Conservation (phyloP, 2,113 vertebrate species). For the Syngnathus typhle region DNA sequence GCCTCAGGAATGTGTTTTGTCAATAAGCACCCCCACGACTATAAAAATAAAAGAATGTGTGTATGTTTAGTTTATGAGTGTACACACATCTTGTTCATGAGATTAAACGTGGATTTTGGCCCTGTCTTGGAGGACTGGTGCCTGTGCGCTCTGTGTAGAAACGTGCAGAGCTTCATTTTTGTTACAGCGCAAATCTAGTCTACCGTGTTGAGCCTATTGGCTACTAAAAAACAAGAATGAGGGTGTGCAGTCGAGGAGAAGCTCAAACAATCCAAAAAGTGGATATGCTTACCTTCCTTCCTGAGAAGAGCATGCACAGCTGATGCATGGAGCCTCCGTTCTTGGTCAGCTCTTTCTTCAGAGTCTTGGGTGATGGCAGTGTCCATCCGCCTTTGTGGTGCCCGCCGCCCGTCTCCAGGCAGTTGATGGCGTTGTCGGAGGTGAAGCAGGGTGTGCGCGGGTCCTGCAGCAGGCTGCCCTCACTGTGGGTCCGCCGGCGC, state of each 20-base stretch:
- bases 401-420: constrained; percentile 63
- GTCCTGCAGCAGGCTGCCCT: constrained; percentile 92
- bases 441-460: constrained; percentile 80
- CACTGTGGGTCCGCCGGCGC: constrained; percentile 89
- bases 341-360: constrained; percentile 88
- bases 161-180: too few species aligned
- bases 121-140: too few species aligned
- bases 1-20: not conserved
- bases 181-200: too few species aligned
- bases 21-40: not conserved
- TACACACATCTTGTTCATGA: too few species aligned
- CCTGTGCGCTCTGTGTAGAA: too few species aligned
- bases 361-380: constrained; percentile 83
- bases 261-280: not conserved
- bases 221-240: not conserved
- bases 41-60: not conserved
- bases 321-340: constrained; percentile 93
- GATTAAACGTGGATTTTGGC: too few species aligned
- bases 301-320: constrained; percentile 86
- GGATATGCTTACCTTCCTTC: constrained; percentile 79
- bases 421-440: constrained; percentile 91
- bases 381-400: constrained; percentile 73
- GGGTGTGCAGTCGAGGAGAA: not conserved
- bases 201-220: too few species aligned
- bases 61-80: too few species aligned